Conservation (phyloP, 2,888 invertebrate species). For the Ceriagrion tenellum region DNA sequence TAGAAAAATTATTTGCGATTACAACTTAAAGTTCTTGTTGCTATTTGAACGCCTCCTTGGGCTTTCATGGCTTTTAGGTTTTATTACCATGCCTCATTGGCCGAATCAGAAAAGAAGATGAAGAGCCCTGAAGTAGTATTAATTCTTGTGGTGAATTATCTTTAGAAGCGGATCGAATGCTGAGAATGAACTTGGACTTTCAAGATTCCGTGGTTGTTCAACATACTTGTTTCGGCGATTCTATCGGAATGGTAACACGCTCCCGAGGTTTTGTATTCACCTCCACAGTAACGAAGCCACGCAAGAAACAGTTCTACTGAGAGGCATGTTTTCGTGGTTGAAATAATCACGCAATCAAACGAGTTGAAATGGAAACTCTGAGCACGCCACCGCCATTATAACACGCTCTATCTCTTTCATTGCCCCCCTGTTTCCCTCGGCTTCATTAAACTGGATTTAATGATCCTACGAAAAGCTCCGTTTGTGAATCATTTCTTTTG, state of each 20-base stretch:
- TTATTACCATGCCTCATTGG: no score
- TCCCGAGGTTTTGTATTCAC: not conserved
- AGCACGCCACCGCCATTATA: not conserved
- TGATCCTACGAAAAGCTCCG: not conserved
- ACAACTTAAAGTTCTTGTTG: no score
- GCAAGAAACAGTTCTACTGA: not conserved
- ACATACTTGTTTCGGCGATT: not conserved
- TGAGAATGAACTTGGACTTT: not conserved
- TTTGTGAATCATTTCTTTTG: not conserved
- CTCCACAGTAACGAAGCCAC: not conserved
- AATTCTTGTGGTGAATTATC: no score
- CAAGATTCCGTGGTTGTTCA: not conserved
- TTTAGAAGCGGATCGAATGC: no score
- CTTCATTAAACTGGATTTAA: not conserved
- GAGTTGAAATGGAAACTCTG: not conserved
- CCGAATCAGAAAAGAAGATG: no score
- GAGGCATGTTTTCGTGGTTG: not conserved
- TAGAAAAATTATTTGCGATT: no score
- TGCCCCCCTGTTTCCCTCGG: not conserved
- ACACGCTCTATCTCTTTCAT: not conserved
- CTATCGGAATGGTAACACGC: not conserved
- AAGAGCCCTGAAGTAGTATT: no score
- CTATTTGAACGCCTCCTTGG: no score
- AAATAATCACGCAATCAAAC: not conserved
- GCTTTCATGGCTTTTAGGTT: no score